These are phyloP conservation scores for Dorcus hopei DNA, from an alignment of 2,888 invertebrate genomes.

Conservation along the genomic window DNA sequence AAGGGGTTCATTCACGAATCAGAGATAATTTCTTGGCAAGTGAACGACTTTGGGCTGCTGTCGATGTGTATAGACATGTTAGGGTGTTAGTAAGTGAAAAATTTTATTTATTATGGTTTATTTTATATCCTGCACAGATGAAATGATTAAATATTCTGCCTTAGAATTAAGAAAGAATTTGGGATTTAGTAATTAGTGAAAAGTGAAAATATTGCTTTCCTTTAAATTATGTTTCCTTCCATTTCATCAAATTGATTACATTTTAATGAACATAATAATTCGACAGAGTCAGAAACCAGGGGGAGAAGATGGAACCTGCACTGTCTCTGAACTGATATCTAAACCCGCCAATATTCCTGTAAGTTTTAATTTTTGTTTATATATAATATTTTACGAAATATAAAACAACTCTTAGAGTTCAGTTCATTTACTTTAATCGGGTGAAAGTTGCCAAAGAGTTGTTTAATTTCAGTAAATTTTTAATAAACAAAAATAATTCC, in stretches of 20 bases:
- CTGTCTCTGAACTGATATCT: constrained; percentile 59
- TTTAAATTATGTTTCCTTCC: too few relatives aligned
- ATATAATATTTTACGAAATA: background rate
- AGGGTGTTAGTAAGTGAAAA: constrained; percentile 62
- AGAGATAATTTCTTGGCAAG: constrained; percentile 72
- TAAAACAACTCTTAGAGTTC: too few relatives aligned
- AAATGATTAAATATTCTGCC: too few relatives aligned
- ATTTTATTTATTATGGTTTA: background rate
- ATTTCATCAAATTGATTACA: too few relatives aligned
- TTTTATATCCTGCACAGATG: background rate
- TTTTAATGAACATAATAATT: too few relatives aligned
- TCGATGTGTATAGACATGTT: constrained; percentile 65
- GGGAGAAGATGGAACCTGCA: constrained; percentile 64
- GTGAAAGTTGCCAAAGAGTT: too few relatives aligned
- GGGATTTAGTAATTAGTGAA: too few relatives aligned
- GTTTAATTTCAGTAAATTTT: too few relatives aligned
- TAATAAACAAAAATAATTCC: too few relatives aligned
- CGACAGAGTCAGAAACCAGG: constrained; percentile 75
- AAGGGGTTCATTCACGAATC: constrained; percentile 68
- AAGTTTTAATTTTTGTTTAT: constrained; percentile 33
- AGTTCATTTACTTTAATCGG: too few relatives aligned
- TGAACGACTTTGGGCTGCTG: constrained; percentile 58
- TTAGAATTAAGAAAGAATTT: background rate
- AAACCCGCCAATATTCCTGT: constrained; percentile 62
- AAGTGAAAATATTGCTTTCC: background rate